Percentiles rank a stretch among this genome's conserved stretches.
Evolutionary conservation across 2,113 vertebrate genomes (phyloP).

Genomic region (Mesembrinibis cayennensis): DNA sequence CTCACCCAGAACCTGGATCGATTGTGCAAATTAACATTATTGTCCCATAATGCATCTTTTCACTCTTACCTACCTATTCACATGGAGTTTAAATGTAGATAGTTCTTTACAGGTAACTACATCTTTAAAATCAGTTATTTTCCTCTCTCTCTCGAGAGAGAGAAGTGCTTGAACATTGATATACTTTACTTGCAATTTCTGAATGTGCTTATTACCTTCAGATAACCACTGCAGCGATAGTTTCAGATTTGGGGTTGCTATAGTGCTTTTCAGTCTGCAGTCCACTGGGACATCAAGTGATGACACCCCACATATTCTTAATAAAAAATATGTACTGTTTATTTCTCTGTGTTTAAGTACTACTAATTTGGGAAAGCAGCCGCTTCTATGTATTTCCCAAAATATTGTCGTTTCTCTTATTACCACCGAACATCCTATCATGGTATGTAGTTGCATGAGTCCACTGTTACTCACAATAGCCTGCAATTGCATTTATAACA

Average conservation of each 20-base stretch:
- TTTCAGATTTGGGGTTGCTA: background rate
- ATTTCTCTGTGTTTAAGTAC: background rate
- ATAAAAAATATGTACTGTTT: background rate
- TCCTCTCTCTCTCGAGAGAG: background rate
- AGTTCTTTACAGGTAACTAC: background rate
- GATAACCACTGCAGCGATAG: background rate
- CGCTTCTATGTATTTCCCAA: background rate
- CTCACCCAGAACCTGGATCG: background rate
- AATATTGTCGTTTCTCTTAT: background rate
- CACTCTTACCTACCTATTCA: background rate
- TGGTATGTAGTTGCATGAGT: background rate
- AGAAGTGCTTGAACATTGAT: background rate
- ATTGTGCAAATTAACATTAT: background rate
- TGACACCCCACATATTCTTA: background rate
- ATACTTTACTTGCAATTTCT: background rate
- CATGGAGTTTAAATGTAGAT: background rate
- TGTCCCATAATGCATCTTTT: background rate
- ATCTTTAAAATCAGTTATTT: background rate
- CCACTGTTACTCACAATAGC: background rate
- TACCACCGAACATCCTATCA: background rate
- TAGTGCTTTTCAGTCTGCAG: background rate
- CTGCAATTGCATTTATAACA: background rate
- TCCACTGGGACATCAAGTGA: background rate
- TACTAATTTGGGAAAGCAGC: background rate
- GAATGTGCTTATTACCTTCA: background rate